These are phyloP conservation scores for Manacus vitellinus DNA, from an alignment of 2,113 vertebrate species.

Conservation along the genomic window DNA sequence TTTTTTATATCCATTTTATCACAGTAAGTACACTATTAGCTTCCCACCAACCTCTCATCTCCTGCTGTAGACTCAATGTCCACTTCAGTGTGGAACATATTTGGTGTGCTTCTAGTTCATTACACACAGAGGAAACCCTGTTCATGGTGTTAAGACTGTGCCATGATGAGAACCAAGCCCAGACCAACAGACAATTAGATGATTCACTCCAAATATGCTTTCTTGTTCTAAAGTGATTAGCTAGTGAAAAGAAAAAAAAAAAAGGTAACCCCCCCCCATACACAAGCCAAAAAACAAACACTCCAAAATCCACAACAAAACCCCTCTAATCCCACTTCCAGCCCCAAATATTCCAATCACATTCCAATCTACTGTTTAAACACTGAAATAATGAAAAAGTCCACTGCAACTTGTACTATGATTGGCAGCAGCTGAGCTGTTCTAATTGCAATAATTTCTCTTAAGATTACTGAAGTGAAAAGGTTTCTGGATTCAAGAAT, in stretches of 20 bases:
- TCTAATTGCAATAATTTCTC: background rate
- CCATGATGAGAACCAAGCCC: background rate
- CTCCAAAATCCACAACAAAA: background rate
- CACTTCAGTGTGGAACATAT: accelerated
- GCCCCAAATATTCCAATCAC: background rate
- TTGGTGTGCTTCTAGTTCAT: background rate
- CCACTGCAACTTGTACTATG: background rate
- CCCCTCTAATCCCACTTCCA: accelerated
- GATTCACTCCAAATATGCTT: background rate
- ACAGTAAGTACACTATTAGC: background rate
- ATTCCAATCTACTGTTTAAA: background rate
- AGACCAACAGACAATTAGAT: background rate
- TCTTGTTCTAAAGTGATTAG: background rate
- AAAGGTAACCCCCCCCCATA: no score
- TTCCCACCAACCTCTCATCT: background rate
- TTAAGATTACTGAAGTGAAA: background rate
- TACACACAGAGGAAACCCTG: background rate
- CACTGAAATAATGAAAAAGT: background rate
- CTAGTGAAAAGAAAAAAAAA: background rate
- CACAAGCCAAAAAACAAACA: background rate
- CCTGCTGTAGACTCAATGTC: background rate
- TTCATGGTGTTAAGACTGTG: background rate
- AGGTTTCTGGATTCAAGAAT: background rate
- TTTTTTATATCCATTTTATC: background rate
- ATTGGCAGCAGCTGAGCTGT: background rate